Evolutionary conservation across 2,888 invertebrate genomes (phyloP).

Genomic region (Heliconius ismenius): DNA sequence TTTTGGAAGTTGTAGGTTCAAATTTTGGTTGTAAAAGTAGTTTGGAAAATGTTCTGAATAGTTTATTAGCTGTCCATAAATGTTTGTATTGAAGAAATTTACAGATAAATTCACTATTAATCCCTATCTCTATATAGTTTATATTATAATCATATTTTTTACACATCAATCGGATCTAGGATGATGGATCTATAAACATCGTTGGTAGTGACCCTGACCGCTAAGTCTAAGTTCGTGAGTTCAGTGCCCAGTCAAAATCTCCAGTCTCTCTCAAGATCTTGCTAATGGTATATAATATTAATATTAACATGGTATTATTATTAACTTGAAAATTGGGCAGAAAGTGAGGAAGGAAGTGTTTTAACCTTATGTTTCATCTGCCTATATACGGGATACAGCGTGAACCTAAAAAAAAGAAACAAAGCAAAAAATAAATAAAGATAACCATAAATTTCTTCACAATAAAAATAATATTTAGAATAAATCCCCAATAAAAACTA

Average conservation of each 20-base stretch:
- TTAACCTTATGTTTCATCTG: background rate
- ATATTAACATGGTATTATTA: too few relatives aligned
- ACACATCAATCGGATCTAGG: background rate
- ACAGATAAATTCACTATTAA: background rate
- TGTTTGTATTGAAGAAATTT: too few relatives aligned
- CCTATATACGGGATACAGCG: background rate
- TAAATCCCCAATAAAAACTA: background rate
- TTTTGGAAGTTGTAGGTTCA: background rate
- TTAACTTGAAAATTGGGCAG: background rate
- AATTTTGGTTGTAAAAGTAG: background rate
- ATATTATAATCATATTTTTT: background rate
- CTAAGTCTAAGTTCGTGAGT: slow-evolving; percentile 1
- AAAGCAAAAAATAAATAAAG: background rate
- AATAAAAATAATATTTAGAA: background rate
- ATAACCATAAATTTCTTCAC: background rate
- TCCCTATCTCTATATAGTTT: background rate
- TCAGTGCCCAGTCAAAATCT: background rate
- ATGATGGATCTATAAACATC: background rate
- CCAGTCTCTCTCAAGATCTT: too few relatives aligned
- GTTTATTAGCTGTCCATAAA: background rate
- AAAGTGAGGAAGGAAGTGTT: background rate
- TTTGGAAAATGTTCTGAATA: background rate
- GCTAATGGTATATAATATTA: background rate
- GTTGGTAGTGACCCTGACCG: background rate
- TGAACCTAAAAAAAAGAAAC: background rate